Base-by-base conservation (phyloP, 2,113 vertebrate genomes). In the Octodon degus region DNA sequence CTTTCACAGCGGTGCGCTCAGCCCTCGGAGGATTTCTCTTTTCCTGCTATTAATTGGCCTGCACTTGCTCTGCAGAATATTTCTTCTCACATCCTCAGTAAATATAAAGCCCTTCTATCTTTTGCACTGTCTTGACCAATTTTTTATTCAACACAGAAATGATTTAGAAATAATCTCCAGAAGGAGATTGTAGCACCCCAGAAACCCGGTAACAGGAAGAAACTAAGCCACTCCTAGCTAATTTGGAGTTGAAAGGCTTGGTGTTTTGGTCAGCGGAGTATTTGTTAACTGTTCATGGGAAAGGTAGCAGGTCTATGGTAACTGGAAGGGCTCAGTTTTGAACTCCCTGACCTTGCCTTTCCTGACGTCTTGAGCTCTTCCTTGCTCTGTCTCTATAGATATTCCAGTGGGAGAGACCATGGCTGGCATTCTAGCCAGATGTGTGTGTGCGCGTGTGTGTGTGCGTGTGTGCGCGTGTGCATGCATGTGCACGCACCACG, bases 401-500 rank as follows among this genome's bases (percentile, higher is more conserved):
- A 67, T 68, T 43, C 47, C 63, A 2, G 77, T 12, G 74, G 20
- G 62, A 68, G 25, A n/a, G 32, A 34, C 55, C 20, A 1, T 24
- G 25, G 30, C 50, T 32, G 43, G 13, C 16, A 43, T 30, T 40
- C 55, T 82, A 72, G 24, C 40, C 53, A 72, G 6, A 37, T 43
- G 74, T 76, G 3, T 40, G 19, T 9, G 70, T 20, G 8, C 2
- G 22, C 2, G 9, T 8, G 37, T 40, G 43, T 43, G 72, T 43
- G 1, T 25, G 22, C 5, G 72, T 11, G 10, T 3, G 24, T 9
- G 10, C 4, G 22, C 25, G 72, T 43, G 1, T 24, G 20, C 5
- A 37, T 22, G 10, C n/a, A n/a, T 10, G 24, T 10, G 11, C 4
- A 24, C 27, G 53, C 14, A 13, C 40, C 22, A 11, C 12, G 14